Evolutionary conservation across 1,140 invertebrate species (phyloP).

Genomic region (Magallana gigas): DNA sequence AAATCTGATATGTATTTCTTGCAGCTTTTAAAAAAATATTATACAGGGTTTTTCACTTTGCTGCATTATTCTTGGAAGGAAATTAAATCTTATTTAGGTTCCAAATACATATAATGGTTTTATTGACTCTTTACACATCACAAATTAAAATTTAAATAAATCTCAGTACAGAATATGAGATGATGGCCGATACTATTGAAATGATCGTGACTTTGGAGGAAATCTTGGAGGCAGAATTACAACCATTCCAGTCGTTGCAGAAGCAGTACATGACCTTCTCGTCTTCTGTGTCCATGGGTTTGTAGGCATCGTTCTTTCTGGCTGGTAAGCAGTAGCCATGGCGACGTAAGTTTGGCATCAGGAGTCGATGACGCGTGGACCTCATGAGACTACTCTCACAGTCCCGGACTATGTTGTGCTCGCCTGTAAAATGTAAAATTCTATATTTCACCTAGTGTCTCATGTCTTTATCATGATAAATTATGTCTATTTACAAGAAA

Average conservation of each 20-base stretch:
- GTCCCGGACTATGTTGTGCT: slow-evolving; percentile 73
- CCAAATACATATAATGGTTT: too few relatives aligned
- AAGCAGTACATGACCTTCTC: slow-evolving; percentile 74
- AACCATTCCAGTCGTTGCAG: slow-evolving; percentile 78
- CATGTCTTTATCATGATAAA: too few relatives aligned
- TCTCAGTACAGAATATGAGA: not conserved
- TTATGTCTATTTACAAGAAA: too few relatives aligned
- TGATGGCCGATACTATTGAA: slow-evolving; percentile 23
- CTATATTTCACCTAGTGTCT: too few relatives aligned
- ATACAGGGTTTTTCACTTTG: too few relatives aligned
- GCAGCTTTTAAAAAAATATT: too few relatives aligned
- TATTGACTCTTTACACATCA: too few relatives aligned
- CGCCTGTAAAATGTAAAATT: slow-evolving; percentile 60
- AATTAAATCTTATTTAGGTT: too few relatives aligned
- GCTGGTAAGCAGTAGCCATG: slow-evolving; percentile 77
- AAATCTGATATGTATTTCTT: too few relatives aligned
- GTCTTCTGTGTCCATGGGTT: slow-evolving; percentile 66
- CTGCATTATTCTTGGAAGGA: too few relatives aligned
- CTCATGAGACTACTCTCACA: slow-evolving; percentile 74
- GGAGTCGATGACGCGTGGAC: slow-evolving; percentile 70
- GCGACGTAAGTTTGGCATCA: slow-evolving; percentile 76
- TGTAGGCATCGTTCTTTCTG: slow-evolving; percentile 74
- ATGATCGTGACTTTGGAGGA: slow-evolving; percentile 49
- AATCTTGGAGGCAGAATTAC: slow-evolving; percentile 69
- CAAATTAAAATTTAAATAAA: not conserved